Percentiles rank a stretch among this genome's conserved stretches.
phyloP scores from a whole-genome alignment of 53 echinoderm and acorn worm genomes.

The Antedon mediterranea region DNA sequence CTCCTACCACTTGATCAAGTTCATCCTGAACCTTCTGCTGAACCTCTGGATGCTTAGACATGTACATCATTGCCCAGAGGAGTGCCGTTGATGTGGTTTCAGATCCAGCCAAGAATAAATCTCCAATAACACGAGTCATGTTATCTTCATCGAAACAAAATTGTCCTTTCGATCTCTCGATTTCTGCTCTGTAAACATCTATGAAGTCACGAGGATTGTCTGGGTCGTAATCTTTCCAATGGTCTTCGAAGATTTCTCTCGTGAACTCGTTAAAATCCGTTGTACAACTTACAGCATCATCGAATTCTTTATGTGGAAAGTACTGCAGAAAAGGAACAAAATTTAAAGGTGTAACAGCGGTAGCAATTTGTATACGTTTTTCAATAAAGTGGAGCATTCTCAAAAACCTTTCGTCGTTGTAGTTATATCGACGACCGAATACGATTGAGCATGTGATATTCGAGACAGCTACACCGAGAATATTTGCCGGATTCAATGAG shows the following conservation, averaged over 20 bases:
- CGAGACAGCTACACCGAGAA: not conserved
- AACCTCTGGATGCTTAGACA: slow-evolving; percentile 4
- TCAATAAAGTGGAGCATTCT: not conserved
- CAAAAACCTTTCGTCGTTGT: not conserved
- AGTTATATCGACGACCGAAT: not conserved
- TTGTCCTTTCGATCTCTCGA: not conserved
- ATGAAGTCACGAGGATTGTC: slow-evolving; percentile 32
- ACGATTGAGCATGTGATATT: not conserved
- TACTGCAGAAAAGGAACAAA: not conserved
- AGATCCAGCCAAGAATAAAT: not conserved
- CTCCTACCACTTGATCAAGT: slow-evolving; percentile 28
- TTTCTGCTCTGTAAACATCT: slow-evolving; percentile 19
- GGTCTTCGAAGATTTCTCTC: slow-evolving; percentile 18
- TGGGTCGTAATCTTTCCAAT: slow-evolving; percentile 7
- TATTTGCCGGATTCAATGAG: not conserved
- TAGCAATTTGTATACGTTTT: not conserved
- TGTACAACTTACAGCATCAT: not conserved
- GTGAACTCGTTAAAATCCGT: not conserved
- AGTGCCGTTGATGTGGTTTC: slow-evolving; percentile 1
- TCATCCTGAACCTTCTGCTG: slow-evolving; percentile 44
- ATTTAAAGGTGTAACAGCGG: not conserved
- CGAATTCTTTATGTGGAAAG: not conserved
- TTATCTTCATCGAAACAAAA: not conserved
- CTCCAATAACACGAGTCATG: not conserved
- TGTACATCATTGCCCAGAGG: not conserved